Conservation (phyloP, 2,888 invertebrate species). For the Tolmerus cingulatus region DNA sequence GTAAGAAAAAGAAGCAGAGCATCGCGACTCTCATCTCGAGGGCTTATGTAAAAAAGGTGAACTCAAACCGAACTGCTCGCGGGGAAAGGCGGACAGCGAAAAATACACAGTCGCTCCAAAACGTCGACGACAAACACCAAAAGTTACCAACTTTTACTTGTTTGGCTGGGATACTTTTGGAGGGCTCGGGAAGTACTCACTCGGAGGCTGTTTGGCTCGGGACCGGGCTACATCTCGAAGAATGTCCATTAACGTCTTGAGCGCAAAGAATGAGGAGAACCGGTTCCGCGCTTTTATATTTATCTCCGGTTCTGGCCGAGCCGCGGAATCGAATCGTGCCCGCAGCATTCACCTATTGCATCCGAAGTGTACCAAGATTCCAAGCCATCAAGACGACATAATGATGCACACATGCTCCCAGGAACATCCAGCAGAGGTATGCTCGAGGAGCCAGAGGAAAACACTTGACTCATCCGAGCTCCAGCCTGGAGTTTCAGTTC, state of each 20-base stretch:
- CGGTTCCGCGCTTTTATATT: slow-evolving; percentile 22
- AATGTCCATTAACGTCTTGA: slow-evolving; percentile 37
- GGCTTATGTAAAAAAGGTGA: slow-evolving; percentile 23
- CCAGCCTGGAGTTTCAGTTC: not conserved
- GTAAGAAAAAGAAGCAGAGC: slow-evolving; percentile 6
- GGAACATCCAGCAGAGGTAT: not conserved
- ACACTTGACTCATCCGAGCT: slow-evolving; percentile 31
- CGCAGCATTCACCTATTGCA: slow-evolving; percentile 26
- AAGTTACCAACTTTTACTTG: slow-evolving; percentile 39
- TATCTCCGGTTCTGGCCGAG: not conserved
- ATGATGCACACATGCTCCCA: slow-evolving; percentile 5
- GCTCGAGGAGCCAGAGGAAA: not conserved
- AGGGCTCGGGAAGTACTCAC: slow-evolving; percentile 13
- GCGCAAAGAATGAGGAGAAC: slow-evolving; percentile 25
- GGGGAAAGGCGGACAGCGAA: not conserved
- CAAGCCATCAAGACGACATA: slow-evolving; percentile 15
- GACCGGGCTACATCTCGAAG: slow-evolving; percentile 14
- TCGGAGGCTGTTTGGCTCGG: slow-evolving; percentile 10
- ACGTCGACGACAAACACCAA: not conserved
- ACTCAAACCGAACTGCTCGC: not conserved
- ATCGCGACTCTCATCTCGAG: not conserved
- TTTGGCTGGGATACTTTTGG: not conserved
- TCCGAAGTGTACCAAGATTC: slow-evolving; percentile 28
- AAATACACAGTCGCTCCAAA: not conserved
- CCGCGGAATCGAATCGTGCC: not conserved